A percentile compares a stretch with the other conserved stretches of the same genome.
These are phyloP conservation scores for Epistrophella euchroma DNA, from an alignment of 2,888 invertebrate species.

Conservation along the genomic window DNA sequence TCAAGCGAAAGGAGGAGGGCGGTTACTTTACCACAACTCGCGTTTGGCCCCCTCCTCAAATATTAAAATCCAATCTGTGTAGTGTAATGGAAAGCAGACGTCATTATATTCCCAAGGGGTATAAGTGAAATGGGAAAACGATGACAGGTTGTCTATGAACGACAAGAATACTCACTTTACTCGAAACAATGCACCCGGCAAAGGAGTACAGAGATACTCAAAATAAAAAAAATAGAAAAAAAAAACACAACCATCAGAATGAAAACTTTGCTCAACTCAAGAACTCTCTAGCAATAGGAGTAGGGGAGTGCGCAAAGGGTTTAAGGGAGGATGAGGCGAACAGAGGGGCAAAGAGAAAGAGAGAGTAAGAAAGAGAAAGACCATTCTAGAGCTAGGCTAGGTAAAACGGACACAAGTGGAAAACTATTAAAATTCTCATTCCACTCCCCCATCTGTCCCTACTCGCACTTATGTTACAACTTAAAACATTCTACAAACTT, in stretches of 20 bases:
- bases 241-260: conserved; percentile 41
- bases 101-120: conserved; percentile 65
- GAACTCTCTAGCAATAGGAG: conserved; percentile 37
- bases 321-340: neutral
- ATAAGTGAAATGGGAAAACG: neutral
- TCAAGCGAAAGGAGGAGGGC: neutral
- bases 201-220: conserved; percentile 10
- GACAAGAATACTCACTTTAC: conserved; percentile 66
- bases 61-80: conserved; percentile 76
- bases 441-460: neutral
- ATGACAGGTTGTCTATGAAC: conserved; percentile 72
- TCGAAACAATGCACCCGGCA: conserved; percentile 51
- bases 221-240: conserved; percentile 23
- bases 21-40: conserved; percentile 17
- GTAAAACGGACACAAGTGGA: conserved; percentile 58
- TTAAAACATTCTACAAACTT: conserved; percentile 33
- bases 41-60: conserved; percentile 57
- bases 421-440: conserved; percentile 66
- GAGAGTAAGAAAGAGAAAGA: neutral
- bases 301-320: neutral
- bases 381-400: conserved; percentile 17
- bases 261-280: conserved; percentile 51
- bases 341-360: neutral
- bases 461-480: conserved; percentile 26
- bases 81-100: conserved; percentile 72